phyloP scores from a whole-genome alignment of 2,797 vertebrate species.

The Eulemur albifrons region DNA sequence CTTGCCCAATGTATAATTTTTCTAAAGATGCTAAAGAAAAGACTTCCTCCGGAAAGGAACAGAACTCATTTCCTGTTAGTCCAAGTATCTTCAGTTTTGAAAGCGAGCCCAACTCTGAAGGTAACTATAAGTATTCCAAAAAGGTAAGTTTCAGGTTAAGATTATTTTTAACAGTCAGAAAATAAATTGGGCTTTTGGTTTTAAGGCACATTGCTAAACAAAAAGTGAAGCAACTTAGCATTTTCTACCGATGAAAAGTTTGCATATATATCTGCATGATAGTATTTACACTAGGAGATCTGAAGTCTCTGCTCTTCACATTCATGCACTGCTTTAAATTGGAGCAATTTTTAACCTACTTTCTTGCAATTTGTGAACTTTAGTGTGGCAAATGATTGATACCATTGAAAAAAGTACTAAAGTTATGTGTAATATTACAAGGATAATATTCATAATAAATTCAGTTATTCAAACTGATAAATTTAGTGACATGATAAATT shows the following conservation, averaged over 20 bases:
- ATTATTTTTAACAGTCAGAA: not conserved
- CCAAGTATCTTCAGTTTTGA: slow-evolving; percentile 81
- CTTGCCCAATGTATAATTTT: slow-evolving; percentile 82
- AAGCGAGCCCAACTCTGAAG: slow-evolving; percentile 69
- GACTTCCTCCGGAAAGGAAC: slow-evolving; percentile 80
- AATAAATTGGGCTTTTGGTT: slow-evolving; percentile 22
- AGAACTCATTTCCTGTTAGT: slow-evolving; percentile 82
- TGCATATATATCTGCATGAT: not conserved
- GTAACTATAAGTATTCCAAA: slow-evolving; percentile 77
- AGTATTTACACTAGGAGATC: not conserved
- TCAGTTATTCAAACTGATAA: not conserved
- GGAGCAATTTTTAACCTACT: not conserved
- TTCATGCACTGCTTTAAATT: not conserved
- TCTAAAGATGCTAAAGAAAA: slow-evolving; percentile 79
- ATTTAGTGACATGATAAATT: not conserved
- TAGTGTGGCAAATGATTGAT: not conserved
- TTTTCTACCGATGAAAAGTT: not conserved
- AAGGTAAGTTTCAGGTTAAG: slow-evolving; percentile 36
- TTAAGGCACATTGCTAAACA: not conserved
- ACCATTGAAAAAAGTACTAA: not conserved
- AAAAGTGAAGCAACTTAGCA: not conserved
- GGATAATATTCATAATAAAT: not conserved
- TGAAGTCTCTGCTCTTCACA: not conserved
- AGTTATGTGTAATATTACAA: not conserved
- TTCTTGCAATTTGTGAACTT: not conserved